Percentiles rank a stretch among this genome's conserved stretches.
Conservation (phyloP, 2,888 invertebrate species). For the Mythimna loreyi region DNA sequence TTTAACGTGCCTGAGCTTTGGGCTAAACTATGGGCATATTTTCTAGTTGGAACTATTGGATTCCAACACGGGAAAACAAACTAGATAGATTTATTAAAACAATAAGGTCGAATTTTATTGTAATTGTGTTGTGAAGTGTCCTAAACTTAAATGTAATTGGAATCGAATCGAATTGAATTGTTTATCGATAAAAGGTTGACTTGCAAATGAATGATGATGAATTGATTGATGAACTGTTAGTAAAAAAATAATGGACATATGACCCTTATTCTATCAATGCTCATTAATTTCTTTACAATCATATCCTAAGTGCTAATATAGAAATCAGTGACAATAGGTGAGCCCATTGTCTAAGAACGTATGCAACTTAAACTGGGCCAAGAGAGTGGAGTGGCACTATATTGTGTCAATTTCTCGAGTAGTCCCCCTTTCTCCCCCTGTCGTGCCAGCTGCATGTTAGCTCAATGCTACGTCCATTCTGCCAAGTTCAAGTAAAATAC, state of each 20-base stretch:
- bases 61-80: neutral
- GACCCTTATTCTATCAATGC: neutral
- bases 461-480: constrained; percentile 49
- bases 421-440: constrained; percentile 37
- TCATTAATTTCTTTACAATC: neutral
- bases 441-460: constrained; percentile 58
- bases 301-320: constrained; percentile 17
- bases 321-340: constrained; percentile 36
- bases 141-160: neutral
- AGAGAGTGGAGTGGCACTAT: constrained; percentile 44
- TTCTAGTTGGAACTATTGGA: constrained; percentile 2
- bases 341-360: constrained; percentile 32
- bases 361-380: constrained; percentile 57
- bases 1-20: constrained; percentile 5
- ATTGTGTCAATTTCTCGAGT: constrained; percentile 60
- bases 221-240: too few species aligned
- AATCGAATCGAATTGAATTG: neutral
- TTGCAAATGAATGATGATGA: constrained; percentile 1
- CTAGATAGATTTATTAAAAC: constrained; percentile 11
- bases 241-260: neutral
- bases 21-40: constrained; percentile 15
- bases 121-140: neutral
- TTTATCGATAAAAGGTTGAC: neutral
- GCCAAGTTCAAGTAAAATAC: constrained; percentile 61
- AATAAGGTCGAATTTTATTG: neutral